Conservation (phyloP, 2,113 vertebrate genomes). For the Polyodon spathula region DNA sequence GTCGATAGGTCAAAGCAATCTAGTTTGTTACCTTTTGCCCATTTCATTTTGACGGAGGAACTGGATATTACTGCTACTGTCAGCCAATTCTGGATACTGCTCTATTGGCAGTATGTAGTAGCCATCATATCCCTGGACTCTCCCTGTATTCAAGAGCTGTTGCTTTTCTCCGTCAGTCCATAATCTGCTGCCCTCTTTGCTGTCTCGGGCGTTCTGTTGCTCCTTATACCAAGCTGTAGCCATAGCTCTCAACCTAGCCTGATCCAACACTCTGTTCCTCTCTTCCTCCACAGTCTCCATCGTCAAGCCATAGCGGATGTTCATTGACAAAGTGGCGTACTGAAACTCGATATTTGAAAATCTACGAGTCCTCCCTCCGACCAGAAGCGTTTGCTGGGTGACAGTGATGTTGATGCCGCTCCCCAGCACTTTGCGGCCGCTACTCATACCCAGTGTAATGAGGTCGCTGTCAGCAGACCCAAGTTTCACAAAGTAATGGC, state of each 20-base stretch:
- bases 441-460: constrained; percentile 78
- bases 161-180: constrained; percentile 98
- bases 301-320: constrained; percentile 83
- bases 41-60: constrained; percentile 99
- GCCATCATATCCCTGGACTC: constrained; percentile 93
- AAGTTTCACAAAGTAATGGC: constrained; percentile 93
- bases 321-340: constrained; percentile 71
- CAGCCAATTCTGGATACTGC: constrained; percentile 97
- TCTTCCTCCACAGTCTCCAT: constrained; percentile 88
- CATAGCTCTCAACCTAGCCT: constrained; percentile 85
- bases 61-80: constrained; percentile 99
- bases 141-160: constrained; percentile 84
- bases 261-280: constrained; percentile 81
- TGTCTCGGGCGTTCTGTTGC: constrained; percentile 84
- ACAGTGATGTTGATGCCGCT: constrained; percentile 87
- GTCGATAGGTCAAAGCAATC: constrained; percentile 61
- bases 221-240: constrained; percentile 85
- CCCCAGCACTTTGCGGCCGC: constrained; percentile 83
- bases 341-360: constrained; percentile 90
- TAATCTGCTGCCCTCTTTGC: constrained; percentile 84
- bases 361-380: constrained; percentile 81
- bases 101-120: constrained; percentile 95
- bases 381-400: constrained; percentile 64
- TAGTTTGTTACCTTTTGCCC: constrained; percentile 98
- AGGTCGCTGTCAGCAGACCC: constrained; percentile 84